Evolutionary conservation across 1,140 invertebrate genomes (phyloP).

Genomic region (Drosophila suzukii): DNA sequence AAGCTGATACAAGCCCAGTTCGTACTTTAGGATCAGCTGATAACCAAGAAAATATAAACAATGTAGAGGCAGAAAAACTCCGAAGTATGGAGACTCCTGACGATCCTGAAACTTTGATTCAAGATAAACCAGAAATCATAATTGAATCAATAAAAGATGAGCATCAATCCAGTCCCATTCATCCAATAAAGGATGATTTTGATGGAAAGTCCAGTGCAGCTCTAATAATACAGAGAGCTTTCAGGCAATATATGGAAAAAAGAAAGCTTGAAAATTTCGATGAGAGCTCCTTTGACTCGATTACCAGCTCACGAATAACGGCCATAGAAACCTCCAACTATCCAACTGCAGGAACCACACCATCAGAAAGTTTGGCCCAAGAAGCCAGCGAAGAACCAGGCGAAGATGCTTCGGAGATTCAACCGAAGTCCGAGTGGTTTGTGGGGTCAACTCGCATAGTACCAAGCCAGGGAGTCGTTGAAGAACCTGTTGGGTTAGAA

Average conservation of each 20-base stretch:
- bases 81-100: background rate
- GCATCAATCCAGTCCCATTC: background rate
- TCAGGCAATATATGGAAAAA: slow-evolving; percentile 27
- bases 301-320: slow-evolving; percentile 47
- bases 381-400: background rate
- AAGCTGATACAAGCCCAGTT: background rate
- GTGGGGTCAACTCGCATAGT: slow-evolving; percentile 65
- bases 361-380: slow-evolving; percentile 15
- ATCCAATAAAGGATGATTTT: background rate
- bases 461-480: slow-evolving; percentile 23
- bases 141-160: background rate
- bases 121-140: background rate
- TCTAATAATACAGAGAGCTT: slow-evolving; percentile 37
- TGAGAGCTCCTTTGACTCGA: slow-evolving; percentile 24
- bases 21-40: background rate
- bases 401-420: slow-evolving; percentile 3
- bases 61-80: background rate
- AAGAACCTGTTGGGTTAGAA: slow-evolving; percentile 18
- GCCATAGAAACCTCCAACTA: slow-evolving; percentile 25
- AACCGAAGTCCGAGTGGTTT: slow-evolving; percentile 57
- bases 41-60: background rate
- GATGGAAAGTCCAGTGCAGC: slow-evolving; percentile 9
- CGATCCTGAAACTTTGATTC: background rate
- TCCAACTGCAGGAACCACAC: slow-evolving; percentile 25
- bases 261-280: slow-evolving; percentile 22